phyloP scores from a whole-genome alignment of 1,140 invertebrate genomes.

The Drosophila lini region DNA sequence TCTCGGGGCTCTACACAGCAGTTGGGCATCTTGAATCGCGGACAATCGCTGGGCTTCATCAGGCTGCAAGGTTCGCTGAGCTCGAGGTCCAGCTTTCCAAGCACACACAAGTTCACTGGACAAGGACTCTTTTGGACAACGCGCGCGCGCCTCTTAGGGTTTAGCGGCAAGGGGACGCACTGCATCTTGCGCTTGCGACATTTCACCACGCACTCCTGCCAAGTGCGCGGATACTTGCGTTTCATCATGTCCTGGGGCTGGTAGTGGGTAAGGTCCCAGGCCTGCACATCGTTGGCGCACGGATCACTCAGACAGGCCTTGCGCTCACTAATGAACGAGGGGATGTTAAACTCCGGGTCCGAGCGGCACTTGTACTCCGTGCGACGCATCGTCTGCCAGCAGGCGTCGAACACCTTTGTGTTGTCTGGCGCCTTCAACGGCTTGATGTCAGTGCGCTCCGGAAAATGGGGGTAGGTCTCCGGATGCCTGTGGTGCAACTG shows the following conservation, averaged over 20 bases:
- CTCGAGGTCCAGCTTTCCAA: not conserved
- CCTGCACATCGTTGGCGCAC: not conserved
- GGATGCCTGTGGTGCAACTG: not conserved
- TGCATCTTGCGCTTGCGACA: constrained; percentile 3
- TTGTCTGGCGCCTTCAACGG: not conserved
- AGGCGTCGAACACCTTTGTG: not conserved
- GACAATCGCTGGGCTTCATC: constrained; percentile 1
- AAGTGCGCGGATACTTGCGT: constrained; percentile 4
- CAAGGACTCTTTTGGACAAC: not conserved
- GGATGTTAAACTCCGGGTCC: constrained; percentile 3
- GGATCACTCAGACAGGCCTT: not conserved
- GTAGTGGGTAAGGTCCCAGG: constrained; percentile 7
- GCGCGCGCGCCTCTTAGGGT: not conserved
- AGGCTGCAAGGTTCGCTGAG: not conserved
- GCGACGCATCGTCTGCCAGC: constrained; percentile 16
- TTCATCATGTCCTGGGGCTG: constrained; percentile 9
- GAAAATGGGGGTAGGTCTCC: not conserved
- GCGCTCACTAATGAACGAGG: not conserved
- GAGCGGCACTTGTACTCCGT: constrained; percentile 20
- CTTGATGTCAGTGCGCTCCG: not conserved
- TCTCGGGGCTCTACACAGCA: not conserved
- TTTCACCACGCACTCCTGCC: constrained; percentile 11
- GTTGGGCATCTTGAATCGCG: constrained; percentile 6
- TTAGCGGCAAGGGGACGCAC: not conserved
- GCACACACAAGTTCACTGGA: not conserved